Evolutionary conservation across 2,797 vertebrate genomes (phyloP).

Genomic region (Hydrolagus colliei): DNA sequence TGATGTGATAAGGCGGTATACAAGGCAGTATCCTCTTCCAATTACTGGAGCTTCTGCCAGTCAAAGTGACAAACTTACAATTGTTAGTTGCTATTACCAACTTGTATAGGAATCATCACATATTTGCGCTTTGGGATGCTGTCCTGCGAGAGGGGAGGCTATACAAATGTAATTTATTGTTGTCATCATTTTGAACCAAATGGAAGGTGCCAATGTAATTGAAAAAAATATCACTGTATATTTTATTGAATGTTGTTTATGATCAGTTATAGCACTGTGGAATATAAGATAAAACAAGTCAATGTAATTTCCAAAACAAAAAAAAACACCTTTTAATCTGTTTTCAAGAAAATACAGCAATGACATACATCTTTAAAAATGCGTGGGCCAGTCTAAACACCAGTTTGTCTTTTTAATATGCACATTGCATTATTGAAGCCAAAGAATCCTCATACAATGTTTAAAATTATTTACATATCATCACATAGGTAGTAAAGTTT

Average conservation of each 20-base stretch:
- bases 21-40: no score
- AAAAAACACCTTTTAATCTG: conserved; percentile 69
- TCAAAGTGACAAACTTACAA: no score
- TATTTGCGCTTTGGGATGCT: no score
- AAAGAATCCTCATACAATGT: conserved; percentile 50
- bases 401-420: conserved; percentile 52
- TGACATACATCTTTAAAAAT: conserved; percentile 52
- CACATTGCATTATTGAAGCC: conserved; percentile 53
- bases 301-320: conserved; percentile 47
- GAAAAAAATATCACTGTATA: background rate
- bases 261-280: background rate
- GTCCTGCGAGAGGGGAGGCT: no score
- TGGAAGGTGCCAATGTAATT: no score
- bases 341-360: conserved; percentile 62
- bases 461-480: conserved; percentile 64
- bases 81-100: no score
- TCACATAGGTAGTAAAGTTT: conserved; percentile 69
- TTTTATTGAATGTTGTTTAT: background rate
- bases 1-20: no score
- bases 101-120: no score
- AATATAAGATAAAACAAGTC: conserved; percentile 19
- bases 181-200: no score
- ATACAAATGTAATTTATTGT: no score
- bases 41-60: no score
- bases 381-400: conserved; percentile 61